Percentiles rank a stretch among this genome's conserved stretches.
phyloP scores from a whole-genome alignment of 2,888 invertebrate genomes.

The Celastrina argiolus region DNA sequence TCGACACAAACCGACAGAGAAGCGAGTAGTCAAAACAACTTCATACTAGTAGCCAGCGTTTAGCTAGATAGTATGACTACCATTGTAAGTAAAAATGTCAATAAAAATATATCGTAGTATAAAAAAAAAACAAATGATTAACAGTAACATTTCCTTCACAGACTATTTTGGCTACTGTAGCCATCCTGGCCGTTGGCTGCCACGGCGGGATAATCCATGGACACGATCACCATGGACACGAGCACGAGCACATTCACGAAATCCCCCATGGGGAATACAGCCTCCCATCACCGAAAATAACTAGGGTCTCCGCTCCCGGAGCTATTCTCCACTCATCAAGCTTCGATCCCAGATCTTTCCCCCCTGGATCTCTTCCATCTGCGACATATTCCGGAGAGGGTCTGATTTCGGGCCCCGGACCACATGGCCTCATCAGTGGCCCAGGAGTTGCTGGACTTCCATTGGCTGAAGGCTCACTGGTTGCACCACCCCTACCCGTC shows the following conservation, averaged over 20 bases:
- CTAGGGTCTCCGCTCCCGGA: constrained; percentile 35
- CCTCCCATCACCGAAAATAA: constrained; percentile 22
- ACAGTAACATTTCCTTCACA: constrained; percentile 44
- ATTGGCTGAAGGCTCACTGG: neutral
- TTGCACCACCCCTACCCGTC: neutral
- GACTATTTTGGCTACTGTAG: constrained; percentile 64
- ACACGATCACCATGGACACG: constrained; percentile 39
- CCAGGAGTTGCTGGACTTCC: constrained; percentile 31
- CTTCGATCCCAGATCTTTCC: constrained; percentile 66
- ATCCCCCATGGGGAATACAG: constrained; percentile 33
- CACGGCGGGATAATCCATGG: constrained; percentile 57
- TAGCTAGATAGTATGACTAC: constrained; percentile 73
- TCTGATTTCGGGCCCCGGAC: constrained; percentile 29
- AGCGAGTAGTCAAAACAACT: constrained; percentile 62
- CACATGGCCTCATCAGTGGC: constrained; percentile 30
- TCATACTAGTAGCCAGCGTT: constrained; percentile 65
- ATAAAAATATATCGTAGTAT: constrained; percentile 2
- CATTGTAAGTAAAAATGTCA: constrained; percentile 55
- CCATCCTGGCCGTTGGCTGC: constrained; percentile 62
- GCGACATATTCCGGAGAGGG: constrained; percentile 55
- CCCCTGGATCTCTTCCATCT: constrained; percentile 62
- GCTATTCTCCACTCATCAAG: constrained; percentile 44
- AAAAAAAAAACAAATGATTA: constrained; percentile 8
- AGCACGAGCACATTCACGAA: constrained; percentile 32
- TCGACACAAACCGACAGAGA: constrained; percentile 63